Conservation (phyloP, 1,140 invertebrate species). For the Nymphalis io region DNA sequence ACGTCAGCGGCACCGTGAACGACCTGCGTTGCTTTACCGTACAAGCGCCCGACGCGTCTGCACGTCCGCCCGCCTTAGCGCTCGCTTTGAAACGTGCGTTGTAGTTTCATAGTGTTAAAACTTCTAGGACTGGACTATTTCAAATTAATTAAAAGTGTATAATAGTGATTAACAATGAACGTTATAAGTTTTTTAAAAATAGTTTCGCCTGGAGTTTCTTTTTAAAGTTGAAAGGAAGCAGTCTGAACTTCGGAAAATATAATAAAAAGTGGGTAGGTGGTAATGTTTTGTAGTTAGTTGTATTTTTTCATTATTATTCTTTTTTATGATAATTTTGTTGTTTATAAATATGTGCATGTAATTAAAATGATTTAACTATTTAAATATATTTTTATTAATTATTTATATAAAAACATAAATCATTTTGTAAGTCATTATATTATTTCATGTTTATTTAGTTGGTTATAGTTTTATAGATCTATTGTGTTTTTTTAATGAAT, state of each 20-base stretch:
- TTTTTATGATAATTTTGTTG: background rate
- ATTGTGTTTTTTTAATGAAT: too few relatives aligned
- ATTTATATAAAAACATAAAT: too few relatives aligned
- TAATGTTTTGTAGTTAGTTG: conserved; percentile 10
- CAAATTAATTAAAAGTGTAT: conserved; percentile 14
- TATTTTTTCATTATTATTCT: background rate
- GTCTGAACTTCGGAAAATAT: conserved; percentile 17
- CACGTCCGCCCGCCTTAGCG: conserved; percentile 45
- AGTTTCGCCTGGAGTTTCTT: background rate
- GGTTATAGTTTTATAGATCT: too few relatives aligned
- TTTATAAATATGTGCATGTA: background rate
- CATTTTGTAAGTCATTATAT: too few relatives aligned
- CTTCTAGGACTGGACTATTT: conserved; percentile 5
- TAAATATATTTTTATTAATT: too few relatives aligned
- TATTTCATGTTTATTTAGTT: too few relatives aligned
- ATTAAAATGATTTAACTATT: background rate
- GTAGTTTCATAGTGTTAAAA: conserved; percentile 6
- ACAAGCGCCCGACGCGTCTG: conserved; percentile 21
- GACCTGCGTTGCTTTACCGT: conserved; percentile 26
- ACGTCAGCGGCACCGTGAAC: conserved; percentile 44
- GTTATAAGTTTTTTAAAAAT: background rate
- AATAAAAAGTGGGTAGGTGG: conserved; percentile 42
- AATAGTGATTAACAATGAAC: conserved; percentile 7
- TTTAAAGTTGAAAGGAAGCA: conserved; percentile 9
- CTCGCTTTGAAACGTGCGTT: background rate